Evolutionary conservation across 2,888 invertebrate genomes (phyloP), one percentile per base, ranked within the genome.

Genomic region (Lamproptera curius): DNA sequence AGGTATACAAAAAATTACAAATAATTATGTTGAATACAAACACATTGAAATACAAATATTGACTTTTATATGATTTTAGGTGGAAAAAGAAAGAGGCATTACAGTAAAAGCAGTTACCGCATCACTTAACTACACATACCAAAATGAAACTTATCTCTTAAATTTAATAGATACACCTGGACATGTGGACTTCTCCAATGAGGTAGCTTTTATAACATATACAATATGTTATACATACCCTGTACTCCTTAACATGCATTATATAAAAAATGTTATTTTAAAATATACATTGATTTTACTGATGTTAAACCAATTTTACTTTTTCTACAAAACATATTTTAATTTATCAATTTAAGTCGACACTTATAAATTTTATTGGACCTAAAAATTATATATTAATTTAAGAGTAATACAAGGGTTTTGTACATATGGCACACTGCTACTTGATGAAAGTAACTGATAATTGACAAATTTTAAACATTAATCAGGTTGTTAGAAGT

Each of bases 101-200:
- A 99, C 99, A 4, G 98, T 99, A 0, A 99, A 99, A 84, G 99
- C 99, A 8, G 98, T 99, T 66, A 96, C 97, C 23, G 98, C 95
- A 2, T 96, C 97, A 0, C 87, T 99, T 53, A 89, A 95, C 53
- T 95, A 96, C 70, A 89, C 88, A 16, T 91, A 93, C 63, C 88
- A 91, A 16, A 91, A 90, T 44, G 83, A 92, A 63, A 78, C 90
- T 15, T 98, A 96, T 81, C 87, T 98, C 20, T 87, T 99, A 1
- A 99, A 99, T 79, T 90, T 99, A 16, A 98, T 99, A 62, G 99
- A 99, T 75, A 99, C 99, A 13, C 99, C 99, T 3, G 98, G 99
- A 1, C 99, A 99, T 90, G 98, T 98, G 0, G 99, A 99, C 78
- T 99, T 99, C 78, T 93, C 95, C 11, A 97, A 96, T 86, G 98